These are phyloP conservation scores for Temnothorax ravouxi DNA, from an alignment of 2,888 invertebrate genomes.

Conservation along the genomic window DNA sequence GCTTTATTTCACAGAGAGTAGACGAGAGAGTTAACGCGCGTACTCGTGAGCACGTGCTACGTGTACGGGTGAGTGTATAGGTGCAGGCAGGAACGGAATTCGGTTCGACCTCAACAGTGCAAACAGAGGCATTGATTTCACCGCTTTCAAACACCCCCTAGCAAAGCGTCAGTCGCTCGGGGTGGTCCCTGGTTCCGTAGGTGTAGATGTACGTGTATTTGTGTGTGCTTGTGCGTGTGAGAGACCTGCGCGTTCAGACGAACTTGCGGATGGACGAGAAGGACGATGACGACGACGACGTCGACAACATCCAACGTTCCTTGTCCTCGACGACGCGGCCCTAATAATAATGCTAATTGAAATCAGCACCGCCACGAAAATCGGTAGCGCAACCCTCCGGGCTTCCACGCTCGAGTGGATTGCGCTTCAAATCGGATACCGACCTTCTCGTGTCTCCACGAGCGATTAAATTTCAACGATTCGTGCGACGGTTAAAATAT, in stretches of 20 bases:
- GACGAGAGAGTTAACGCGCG: slow-evolving; percentile 33
- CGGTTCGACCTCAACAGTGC: slow-evolving; percentile 85
- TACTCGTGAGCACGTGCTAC: slow-evolving; percentile 67
- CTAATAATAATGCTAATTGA: slow-evolving; percentile 85
- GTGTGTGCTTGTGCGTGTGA: not conserved
- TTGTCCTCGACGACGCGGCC: slow-evolving; percentile 76
- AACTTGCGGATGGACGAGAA: slow-evolving; percentile 43
- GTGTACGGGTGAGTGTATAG: slow-evolving; percentile 31
- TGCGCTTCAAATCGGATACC: slow-evolving; percentile 56
- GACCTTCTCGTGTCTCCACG: slow-evolving; percentile 43
- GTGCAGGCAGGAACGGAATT: slow-evolving; percentile 80
- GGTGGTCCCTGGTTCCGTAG: slow-evolving; percentile 67
- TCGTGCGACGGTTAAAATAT: slow-evolving; percentile 35
- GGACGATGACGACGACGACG: slow-evolving; percentile 63
- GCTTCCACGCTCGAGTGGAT: slow-evolving; percentile 69
- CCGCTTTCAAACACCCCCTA: slow-evolving; percentile 84
- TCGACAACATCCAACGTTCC: slow-evolving; percentile 68
- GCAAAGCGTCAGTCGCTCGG: slow-evolving; percentile 79
- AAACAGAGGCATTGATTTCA: slow-evolving; percentile 86
- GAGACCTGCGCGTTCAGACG: slow-evolving; percentile 79
- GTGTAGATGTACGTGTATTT: slow-evolving; percentile 40
- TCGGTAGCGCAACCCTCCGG: slow-evolving; percentile 68
- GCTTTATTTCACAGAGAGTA: slow-evolving; percentile 28
- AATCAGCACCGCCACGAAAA: slow-evolving; percentile 78
- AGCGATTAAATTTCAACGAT: slow-evolving; percentile 56